A percentile compares a stretch with the other conserved stretches of the same genome.
Conservation (phyloP, 2,797 vertebrate species). For the Australoheros facetus region DNA sequence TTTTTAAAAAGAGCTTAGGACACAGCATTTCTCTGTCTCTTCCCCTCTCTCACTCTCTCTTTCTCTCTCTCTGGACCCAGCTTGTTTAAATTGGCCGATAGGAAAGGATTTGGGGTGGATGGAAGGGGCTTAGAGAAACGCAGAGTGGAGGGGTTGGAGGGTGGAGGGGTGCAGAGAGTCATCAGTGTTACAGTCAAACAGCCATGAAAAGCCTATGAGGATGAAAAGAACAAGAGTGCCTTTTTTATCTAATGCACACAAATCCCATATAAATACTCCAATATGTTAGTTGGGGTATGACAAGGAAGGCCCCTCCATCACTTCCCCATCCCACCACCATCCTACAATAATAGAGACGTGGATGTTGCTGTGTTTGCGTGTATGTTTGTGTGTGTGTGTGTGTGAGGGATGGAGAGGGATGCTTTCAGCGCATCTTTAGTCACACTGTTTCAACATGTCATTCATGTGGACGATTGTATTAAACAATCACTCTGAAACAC, state of each 20-base stretch:
- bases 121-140: slow-evolving; percentile 78
- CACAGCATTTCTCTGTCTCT: slow-evolving; percentile 66
- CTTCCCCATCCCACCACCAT: slow-evolving; percentile 11
- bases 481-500: slow-evolving; percentile 58
- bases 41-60: slow-evolving; percentile 11
- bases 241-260: slow-evolving; percentile 85
- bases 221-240: slow-evolving; percentile 84
- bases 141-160: slow-evolving; percentile 71
- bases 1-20: slow-evolving; percentile 86
- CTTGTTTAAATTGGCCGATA: slow-evolving; percentile 85
- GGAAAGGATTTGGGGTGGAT: slow-evolving; percentile 85
- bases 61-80: slow-evolving; percentile 76
- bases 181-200: slow-evolving; percentile 85
- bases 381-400: slow-evolving; percentile 25
- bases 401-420: slow-evolving; percentile 26
- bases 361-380: slow-evolving; percentile 54
- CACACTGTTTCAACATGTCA: slow-evolving; percentile 63
- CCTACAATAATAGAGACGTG: slow-evolving; percentile 56
- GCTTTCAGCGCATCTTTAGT: slow-evolving; percentile 60
- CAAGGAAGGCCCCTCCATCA: slow-evolving; percentile 61
- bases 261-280: slow-evolving; percentile 86
- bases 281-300: slow-evolving; percentile 76
- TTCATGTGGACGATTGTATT: slow-evolving; percentile 52
- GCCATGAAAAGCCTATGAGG: slow-evolving; percentile 82
- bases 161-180: slow-evolving; percentile 71